phyloP scores from a whole-genome alignment of 2,113 vertebrate genomes.

The Fulica atra region DNA sequence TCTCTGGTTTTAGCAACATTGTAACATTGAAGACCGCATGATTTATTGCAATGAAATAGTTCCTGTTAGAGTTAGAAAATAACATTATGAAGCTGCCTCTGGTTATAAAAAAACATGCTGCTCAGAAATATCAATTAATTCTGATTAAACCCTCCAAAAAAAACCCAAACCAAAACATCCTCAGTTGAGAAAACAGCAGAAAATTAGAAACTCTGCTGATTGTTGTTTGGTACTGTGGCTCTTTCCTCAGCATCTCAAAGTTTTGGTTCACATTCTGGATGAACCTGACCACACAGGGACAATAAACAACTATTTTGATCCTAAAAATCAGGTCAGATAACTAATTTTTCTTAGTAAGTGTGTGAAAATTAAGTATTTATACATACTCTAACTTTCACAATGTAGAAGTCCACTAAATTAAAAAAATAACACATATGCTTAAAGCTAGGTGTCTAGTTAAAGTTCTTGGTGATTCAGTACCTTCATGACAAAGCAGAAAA shows the following conservation, averaged over 20 bases:
- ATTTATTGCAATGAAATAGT: neutral
- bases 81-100: neutral
- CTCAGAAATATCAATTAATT: neutral
- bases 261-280: neutral
- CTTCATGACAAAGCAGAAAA: neutral
- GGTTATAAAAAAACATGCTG: neutral
- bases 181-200: neutral
- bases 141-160: neutral
- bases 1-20: neutral
- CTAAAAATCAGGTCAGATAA: neutral
- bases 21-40: neutral
- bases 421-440: neutral
- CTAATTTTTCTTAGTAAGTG: neutral
- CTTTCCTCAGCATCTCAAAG: neutral
- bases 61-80: neutral
- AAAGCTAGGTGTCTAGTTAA: neutral
- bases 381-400: neutral
- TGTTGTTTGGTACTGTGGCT: neutral
- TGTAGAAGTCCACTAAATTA: neutral
- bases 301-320: neutral
- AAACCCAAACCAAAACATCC: too few relatives aligned
- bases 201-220: neutral
- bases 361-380: neutral
- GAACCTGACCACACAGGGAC: neutral
- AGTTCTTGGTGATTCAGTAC: neutral